Evolutionary conservation across 1,140 invertebrate genomes (phyloP), one percentile per base, ranked within the genome.

Genomic region (Delia radicum): DNA sequence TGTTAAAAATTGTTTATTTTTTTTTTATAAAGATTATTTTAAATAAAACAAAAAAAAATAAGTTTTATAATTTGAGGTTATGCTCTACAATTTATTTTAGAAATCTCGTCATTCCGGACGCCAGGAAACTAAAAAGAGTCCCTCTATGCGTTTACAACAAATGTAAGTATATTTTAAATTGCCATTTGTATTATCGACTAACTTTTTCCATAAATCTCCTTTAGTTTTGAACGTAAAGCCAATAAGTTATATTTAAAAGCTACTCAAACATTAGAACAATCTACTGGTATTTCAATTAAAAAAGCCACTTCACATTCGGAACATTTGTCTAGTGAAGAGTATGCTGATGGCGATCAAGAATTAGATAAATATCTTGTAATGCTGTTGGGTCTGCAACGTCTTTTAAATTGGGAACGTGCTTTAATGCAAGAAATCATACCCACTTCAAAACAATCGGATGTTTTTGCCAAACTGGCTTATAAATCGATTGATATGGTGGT

Each of bases 321-420:
- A 28, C 81, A 87, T 65, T 78, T 82, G 77, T 87, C 83, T 26
- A 88, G 87, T 4, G 92, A 93, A 78, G 91, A 92, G 80, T 87
- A 91, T 27, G 90, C 92, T 72, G 90, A 92, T 33, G 93, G 93
- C 73, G 94, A 95, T 85, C 91, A 93, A 82, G 95, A 97, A 86
- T 93, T 95, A 88, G 94, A 96, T 80, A 92, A 94, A 81, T 96
- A 96, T 87, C 87, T 96, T 74, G 90, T 94, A n/a, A 90, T 94
- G 79, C 91, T 97, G 0, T 92, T 94, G 33, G 95, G 94, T 7
- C 87, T 98, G n/a, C 92, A 95, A 63, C 93, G 94, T 77, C 88
- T 98, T 3, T 95, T 97, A 89, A 93, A 96, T 82, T 93, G 93
- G 81, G 97, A 99, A 85, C 90, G 94, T 29, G 89, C 91, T 71